These are phyloP conservation scores for Peribatodes rhomboidaria DNA, from an alignment of 2,888 invertebrate species.

Conservation along the genomic window DNA sequence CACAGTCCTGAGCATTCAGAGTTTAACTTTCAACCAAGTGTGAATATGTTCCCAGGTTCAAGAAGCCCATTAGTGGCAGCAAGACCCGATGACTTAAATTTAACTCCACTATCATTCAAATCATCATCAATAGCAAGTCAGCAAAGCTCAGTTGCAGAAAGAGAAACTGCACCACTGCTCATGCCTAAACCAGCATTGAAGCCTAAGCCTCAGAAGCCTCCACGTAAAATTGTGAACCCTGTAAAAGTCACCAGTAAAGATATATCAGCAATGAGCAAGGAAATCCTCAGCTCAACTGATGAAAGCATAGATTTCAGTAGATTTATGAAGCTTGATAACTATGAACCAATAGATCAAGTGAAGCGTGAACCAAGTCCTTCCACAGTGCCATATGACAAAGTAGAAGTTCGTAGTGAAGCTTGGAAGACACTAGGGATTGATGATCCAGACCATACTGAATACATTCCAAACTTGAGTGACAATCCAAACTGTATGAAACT, in stretches of 20 bases:
- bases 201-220: conserved; percentile 88
- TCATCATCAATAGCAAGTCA: conserved; percentile 77
- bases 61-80: conserved; percentile 92
- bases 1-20: conserved; percentile 90
- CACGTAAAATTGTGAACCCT: conserved; percentile 84
- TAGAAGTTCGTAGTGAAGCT: conserved; percentile 92
- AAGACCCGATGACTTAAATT: conserved; percentile 79
- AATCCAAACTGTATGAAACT: conserved; percentile 81
- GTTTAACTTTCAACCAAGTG: conserved; percentile 90
- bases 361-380: conserved; percentile 79
- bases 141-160: conserved; percentile 70
- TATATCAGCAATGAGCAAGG: conserved; percentile 65
- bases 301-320: conserved; percentile 82
- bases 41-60: conserved; percentile 93
- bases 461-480: conserved; percentile 78
- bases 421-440: conserved; percentile 93
- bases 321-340: conserved; percentile 84
- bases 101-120: conserved; percentile 80
- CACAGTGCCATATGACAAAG: conserved; percentile 89
- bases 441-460: conserved; percentile 91
- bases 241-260: conserved; percentile 74
- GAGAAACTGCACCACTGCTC: conserved; percentile 76
- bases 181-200: conserved; percentile 87
- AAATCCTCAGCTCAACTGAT: conserved; percentile 50
- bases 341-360: conserved; percentile 81